Evolutionary conservation across 2,113 vertebrate species (phyloP).

Genomic region (Alaudala cheleensis): DNA sequence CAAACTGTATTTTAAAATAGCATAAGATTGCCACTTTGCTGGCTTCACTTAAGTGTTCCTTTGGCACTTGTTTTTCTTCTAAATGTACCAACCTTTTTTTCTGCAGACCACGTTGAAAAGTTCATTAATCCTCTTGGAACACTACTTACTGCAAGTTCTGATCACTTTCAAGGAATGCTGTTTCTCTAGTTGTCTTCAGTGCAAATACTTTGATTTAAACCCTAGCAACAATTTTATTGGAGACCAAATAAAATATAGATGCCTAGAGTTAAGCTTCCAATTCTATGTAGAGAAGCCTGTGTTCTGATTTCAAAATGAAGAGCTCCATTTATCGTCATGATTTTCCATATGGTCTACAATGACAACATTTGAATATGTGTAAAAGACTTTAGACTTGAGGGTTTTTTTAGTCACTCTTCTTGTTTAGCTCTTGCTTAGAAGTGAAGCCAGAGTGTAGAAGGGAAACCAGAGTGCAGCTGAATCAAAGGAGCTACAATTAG

Average conservation of each 20-base stretch:
- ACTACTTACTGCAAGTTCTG: background rate
- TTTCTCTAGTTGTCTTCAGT: background rate
- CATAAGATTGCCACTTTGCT: fast-evolving
- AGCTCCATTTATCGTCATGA: background rate
- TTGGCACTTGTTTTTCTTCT: background rate
- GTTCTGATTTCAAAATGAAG: background rate
- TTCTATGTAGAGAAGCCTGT: background rate
- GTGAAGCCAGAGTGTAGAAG: background rate
- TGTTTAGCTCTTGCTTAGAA: background rate
- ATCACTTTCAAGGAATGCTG: background rate
- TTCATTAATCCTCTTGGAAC: background rate
- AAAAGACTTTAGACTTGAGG: background rate
- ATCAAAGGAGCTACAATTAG: background rate
- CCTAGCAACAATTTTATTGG: background rate
- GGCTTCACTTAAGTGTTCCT: background rate
- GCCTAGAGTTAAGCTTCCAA: background rate
- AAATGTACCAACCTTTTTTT: background rate
- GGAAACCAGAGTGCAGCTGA: background rate
- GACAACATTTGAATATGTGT: background rate
- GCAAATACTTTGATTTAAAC: background rate
- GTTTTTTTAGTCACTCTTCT: background rate
- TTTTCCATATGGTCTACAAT: background rate
- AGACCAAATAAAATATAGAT: background rate
- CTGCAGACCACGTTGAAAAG: background rate
- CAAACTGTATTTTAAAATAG: background rate